These are phyloP conservation scores for Carassius gibelio DNA, from an alignment of 2,113 vertebrate genomes.

Conservation along the genomic window DNA sequence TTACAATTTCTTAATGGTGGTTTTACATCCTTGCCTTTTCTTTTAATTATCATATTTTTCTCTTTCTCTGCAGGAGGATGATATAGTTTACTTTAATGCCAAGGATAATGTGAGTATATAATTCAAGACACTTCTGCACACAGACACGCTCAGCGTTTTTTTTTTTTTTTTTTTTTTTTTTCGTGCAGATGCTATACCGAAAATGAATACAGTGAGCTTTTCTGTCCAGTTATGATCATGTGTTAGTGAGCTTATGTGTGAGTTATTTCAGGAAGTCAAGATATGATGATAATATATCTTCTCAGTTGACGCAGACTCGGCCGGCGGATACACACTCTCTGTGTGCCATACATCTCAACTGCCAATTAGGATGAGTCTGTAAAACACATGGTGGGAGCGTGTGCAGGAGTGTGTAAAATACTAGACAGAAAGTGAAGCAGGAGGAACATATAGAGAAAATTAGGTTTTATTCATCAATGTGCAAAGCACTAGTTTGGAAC, in stretches of 20 bases:
- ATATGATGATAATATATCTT: background rate
- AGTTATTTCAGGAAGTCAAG: slow-evolving; percentile 19
- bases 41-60: slow-evolving; percentile 50
- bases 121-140: background rate
- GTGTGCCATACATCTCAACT: slow-evolving; percentile 49
- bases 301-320: background rate
- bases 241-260: background rate
- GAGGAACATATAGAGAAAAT: background rate
- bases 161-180: background rate
- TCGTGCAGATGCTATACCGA: background rate
- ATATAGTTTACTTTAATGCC: slow-evolving; percentile 95
- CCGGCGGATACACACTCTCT: background rate
- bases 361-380: slow-evolving; percentile 51
- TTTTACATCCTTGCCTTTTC: background rate
- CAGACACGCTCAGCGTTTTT: background rate
- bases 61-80: slow-evolving; percentile 80
- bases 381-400: background rate
- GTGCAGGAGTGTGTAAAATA: background rate
- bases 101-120: slow-evolving; percentile 88
- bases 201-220: background rate
- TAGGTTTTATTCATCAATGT: background rate
- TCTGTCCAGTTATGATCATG: slow-evolving; percentile 18
- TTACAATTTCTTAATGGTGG: background rate
- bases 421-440: background rate
- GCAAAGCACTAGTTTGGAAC: background rate